A percentile compares a stretch with the other conserved stretches of the same genome.
Conservation (phyloP, 1,140 invertebrate species). For the Phymorhynchus buccinoides region DNA sequence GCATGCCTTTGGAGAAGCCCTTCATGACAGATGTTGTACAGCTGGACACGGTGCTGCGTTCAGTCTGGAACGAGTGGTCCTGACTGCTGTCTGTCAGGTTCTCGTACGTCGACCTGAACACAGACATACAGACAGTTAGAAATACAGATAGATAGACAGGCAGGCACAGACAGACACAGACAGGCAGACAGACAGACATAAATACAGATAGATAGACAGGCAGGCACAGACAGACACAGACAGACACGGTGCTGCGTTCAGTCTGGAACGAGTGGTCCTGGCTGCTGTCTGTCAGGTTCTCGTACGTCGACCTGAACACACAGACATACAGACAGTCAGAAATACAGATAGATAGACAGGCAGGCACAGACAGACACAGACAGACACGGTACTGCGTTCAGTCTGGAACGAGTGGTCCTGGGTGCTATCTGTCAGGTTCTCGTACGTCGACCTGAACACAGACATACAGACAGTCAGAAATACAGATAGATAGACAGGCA, state of each 20-base stretch:
- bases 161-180: not conserved
- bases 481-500: slow-evolving; percentile 45
- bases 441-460: slow-evolving; percentile 75
- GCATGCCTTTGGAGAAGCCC: slow-evolving; percentile 74
- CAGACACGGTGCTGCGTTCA: slow-evolving; percentile 58
- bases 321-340: slow-evolving; percentile 11
- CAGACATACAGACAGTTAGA: slow-evolving; percentile 49
- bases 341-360: not conserved
- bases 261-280: slow-evolving; percentile 76
- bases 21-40: slow-evolving; percentile 71
- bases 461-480: too few relatives aligned
- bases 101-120: slow-evolving; percentile 75
- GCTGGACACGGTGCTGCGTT: slow-evolving; percentile 73
- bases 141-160: not conserved
- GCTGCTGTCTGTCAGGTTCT: slow-evolving; percentile 72
- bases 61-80: slow-evolving; percentile 76
- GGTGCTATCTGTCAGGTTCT: slow-evolving; percentile 72
- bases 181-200: not conserved
- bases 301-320: slow-evolving; percentile 73
- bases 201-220: not conserved
- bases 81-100: slow-evolving; percentile 74
- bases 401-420: slow-evolving; percentile 76
- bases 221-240: not conserved
- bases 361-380: not conserved
- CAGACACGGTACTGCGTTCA: slow-evolving; percentile 70